Percentiles rank a stretch among this genome's conserved stretches.
phyloP scores from a whole-genome alignment of 2,113 vertebrate genomes.

The Microtus ochrogaster region DNA sequence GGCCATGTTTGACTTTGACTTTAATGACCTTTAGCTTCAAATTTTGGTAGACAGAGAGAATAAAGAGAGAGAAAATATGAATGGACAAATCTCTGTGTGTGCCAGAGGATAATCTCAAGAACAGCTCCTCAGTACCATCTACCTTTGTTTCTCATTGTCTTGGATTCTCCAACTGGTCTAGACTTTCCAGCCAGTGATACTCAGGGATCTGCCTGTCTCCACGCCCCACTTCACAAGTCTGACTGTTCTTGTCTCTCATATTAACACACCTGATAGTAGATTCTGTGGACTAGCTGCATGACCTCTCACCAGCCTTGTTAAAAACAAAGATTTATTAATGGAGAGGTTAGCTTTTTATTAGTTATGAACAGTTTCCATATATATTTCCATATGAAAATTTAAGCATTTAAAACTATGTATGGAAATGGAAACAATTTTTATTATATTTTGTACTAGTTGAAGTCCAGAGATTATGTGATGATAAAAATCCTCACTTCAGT shows the following conservation, averaged over 20 bases:
- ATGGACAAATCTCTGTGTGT: neutral
- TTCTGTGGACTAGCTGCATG: neutral
- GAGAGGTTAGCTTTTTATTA: neutral
- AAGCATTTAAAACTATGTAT: too few species aligned
- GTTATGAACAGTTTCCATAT: neutral
- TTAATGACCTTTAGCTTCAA: neutral
- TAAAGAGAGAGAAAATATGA: neutral
- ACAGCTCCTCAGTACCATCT: neutral
- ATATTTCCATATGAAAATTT: neutral
- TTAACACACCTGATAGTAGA: neutral
- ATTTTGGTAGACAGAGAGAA: neutral
- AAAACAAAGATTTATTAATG: neutral
- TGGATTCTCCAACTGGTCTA: too few species aligned
- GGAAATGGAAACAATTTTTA: slow-evolving; percentile 6
- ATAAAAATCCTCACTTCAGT: neutral
- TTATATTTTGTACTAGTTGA: neutral
- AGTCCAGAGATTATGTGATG: neutral
- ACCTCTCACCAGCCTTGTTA: neutral
- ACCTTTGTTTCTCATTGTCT: neutral
- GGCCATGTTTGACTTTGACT: neutral
- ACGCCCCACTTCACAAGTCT: neutral
- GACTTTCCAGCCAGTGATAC: neutral
- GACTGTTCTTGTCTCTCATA: neutral
- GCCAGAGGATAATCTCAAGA: neutral
- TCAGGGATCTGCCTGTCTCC: neutral